Conservation (phyloP, 2,797 vertebrate genomes). For the Setipinna tenuifilis region DNA sequence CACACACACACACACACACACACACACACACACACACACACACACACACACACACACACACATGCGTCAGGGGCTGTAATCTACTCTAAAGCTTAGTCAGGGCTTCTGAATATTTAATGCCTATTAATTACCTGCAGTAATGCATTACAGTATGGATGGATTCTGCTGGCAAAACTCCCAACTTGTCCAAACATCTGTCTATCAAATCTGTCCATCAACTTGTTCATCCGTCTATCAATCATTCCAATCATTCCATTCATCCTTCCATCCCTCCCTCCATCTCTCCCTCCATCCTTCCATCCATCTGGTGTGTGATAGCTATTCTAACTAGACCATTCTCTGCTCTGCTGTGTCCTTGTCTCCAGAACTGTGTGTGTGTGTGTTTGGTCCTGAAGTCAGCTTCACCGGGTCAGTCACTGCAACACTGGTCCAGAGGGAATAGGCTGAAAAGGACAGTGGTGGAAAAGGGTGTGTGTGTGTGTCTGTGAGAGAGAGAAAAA, state of each 20-base stretch:
- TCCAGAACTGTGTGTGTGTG: not conserved
- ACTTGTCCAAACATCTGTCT: not conserved
- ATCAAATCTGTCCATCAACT: too few species aligned
- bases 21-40: slow-evolving; percentile 6
- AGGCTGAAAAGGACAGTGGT: not conserved
- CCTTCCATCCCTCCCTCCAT: not conserved
- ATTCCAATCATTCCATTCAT: too few species aligned
- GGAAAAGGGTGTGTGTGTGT: not conserved
- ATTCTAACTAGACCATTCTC: not conserved
- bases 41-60: not conserved
- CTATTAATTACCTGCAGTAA: not conserved
- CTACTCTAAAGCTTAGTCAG: not conserved
- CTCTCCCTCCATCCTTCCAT: not conserved
- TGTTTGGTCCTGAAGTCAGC: not conserved
- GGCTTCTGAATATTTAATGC: not conserved
- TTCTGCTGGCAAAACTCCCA: not conserved
- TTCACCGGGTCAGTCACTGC: not conserved
- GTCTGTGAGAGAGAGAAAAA: not conserved
- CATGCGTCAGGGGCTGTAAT: not conserved
- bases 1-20: not conserved
- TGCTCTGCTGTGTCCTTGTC: not conserved
- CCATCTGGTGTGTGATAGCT: not conserved
- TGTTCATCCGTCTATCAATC: too few species aligned
- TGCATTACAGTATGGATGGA: not conserved
- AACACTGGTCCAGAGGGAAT: not conserved